Base-by-base conservation (phyloP, 2,113 vertebrate genomes). In the Bucco capensis region DNA sequence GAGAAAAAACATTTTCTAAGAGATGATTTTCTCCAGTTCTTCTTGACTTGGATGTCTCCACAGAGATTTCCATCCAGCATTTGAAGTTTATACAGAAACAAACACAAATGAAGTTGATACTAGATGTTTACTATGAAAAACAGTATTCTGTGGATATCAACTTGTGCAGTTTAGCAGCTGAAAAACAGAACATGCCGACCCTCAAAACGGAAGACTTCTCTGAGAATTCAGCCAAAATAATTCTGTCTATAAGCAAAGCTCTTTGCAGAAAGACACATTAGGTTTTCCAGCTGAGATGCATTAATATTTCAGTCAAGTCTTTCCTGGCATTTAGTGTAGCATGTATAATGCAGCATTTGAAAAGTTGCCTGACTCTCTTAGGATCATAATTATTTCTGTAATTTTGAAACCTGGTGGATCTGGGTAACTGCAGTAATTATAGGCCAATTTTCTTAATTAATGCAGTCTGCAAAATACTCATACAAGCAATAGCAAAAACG, bases 371-470 rank as follows among this genome's bases (percentile, higher is more conserved):
- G 76, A 31, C 79, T 94, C 96, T 96, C 83, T 94, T 69, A 95
- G 62, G 94, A 89, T 65, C 69, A 28, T 65, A 89, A 95, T 96
- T 96, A 96, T 96, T 92, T 86, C 92, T 95, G 66, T 79, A 96
- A 94, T 93, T 72, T 84, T 94, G 53, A 95, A 96, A 91, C 85
- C 87, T 86, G 74, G 77, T 88, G 49, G 58, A 49, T 85, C 71
- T 56, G 90, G 81, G 49, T 90, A 96, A 93, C 49, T 21, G 12
- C 79, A 94, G 69, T 94, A 96, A 97, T 97, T 97, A 94, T 66
- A 95, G 90, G 35, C 23, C 90, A 95, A 95, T 97, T 95, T 94
- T 86, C 91, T 93, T 97, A 97, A 97, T 95, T 96, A 97, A 96
- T 96, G 94, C 85, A 95, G 91, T 78, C 75, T 85, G 93, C 30